These are phyloP conservation scores for Todus mexicanus DNA, from an alignment of 2,797 vertebrate genomes.

Conservation along the genomic window DNA sequence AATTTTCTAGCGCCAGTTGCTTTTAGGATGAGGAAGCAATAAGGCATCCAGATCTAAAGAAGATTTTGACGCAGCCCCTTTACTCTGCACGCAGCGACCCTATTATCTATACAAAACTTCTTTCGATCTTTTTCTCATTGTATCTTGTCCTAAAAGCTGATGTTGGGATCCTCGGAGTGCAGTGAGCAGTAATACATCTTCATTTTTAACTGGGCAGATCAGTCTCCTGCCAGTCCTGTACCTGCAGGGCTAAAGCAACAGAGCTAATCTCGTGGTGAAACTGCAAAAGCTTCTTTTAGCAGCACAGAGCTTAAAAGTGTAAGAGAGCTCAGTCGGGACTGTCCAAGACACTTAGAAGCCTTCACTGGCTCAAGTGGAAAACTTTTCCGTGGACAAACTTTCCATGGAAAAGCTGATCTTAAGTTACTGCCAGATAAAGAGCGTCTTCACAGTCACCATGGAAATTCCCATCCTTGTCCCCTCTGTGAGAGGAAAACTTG, in stretches of 20 bases:
- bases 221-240: neutral
- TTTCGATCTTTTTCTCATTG: neutral
- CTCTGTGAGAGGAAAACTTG: neutral
- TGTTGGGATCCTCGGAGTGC: neutral
- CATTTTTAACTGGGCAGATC: neutral
- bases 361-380: neutral
- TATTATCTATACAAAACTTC: neutral
- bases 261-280: neutral
- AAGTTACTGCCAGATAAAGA: neutral
- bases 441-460: neutral
- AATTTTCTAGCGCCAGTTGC: neutral
- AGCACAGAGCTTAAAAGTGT: neutral
- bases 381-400: neutral
- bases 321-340: neutral
- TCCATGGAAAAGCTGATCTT: neutral
- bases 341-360: neutral
- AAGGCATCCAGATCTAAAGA: neutral
- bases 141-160: neutral
- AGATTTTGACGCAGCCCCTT: neutral
- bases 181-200: neutral
- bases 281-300: neutral
- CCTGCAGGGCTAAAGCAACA: neutral
- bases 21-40: neutral
- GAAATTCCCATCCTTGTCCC: neutral
- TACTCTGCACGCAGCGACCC: neutral